Percentiles rank a stretch among this genome's conserved stretches.
Conservation (phyloP, 2,113 vertebrate genomes). For the Empidonax traillii region DNA sequence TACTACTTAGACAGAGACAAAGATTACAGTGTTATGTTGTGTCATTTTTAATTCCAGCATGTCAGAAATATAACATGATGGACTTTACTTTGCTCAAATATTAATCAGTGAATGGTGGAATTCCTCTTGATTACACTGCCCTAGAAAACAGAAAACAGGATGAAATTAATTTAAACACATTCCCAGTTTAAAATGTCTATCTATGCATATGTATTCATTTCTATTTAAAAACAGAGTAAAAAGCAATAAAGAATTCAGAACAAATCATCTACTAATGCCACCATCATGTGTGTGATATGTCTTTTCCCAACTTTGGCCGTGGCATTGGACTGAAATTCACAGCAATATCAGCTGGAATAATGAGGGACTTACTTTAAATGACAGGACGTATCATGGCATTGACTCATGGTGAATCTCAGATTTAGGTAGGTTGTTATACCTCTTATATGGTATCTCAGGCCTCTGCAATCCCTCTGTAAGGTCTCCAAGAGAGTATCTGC, state of each 20-base stretch:
- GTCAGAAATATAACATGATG: not conserved
- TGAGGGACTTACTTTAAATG: not conserved
- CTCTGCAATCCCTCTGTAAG: not conserved
- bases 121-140: not conserved
- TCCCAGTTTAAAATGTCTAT: not conserved
- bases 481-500: not conserved
- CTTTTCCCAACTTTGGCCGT: not conserved
- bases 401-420: not conserved
- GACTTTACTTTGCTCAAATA: not conserved
- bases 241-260: not conserved
- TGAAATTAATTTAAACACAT: not conserved
- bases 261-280: not conserved
- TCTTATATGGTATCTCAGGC: not conserved
- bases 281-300: rapidly evolving
- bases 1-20: not conserved
- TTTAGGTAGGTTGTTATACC: not conserved
- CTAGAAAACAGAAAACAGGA: not conserved
- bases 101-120: not conserved
- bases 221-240: not conserved
- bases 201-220: not conserved
- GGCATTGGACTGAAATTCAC: not conserved
- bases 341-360: not conserved
- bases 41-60: not conserved
- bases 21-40: not conserved
- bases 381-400: rapidly evolving